Evolutionary conservation across 2,113 vertebrate species (phyloP).

Genomic region (Bambusicola thoracicus): DNA sequence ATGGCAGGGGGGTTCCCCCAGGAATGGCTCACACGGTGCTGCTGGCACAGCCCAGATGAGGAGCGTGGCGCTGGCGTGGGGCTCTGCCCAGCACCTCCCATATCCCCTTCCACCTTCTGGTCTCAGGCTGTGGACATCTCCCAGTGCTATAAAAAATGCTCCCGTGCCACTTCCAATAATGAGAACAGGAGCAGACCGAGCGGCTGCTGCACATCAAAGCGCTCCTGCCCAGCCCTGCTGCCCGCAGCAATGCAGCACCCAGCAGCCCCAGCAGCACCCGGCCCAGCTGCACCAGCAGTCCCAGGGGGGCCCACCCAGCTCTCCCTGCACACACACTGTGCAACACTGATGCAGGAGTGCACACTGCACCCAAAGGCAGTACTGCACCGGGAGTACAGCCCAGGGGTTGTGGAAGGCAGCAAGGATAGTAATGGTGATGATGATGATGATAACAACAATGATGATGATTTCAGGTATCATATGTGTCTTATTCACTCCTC

Average conservation of each 20-base stretch:
- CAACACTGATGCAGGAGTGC: background rate
- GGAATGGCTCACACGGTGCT: background rate
- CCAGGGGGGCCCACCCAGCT: background rate
- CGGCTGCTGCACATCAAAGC: background rate
- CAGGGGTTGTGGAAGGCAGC: background rate
- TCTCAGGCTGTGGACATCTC: rapidly evolving
- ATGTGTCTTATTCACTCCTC: background rate
- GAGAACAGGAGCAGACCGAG: background rate
- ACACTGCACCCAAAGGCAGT: rapidly evolving
- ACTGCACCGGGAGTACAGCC: background rate
- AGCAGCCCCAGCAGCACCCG: background rate
- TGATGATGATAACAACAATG: too few species aligned
- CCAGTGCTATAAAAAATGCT: background rate
- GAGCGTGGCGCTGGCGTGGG: too few species aligned
- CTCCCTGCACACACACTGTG: background rate
- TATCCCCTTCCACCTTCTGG: background rate
- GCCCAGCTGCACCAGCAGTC: background rate
- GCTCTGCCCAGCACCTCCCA: too few species aligned
- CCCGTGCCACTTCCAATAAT: background rate
- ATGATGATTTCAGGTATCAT: too few species aligned
- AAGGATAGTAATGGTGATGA: rapidly evolving
- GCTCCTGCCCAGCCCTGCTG: background rate
- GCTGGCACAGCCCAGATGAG: too few species aligned
- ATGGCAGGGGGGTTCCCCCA: background rate
- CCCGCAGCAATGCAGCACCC: background rate